Evolutionary conservation across 92 coral and sea anemone genomes (phyloP), one percentile per base, ranked within the genome.

Genomic region (Zoanthus solanderi): DNA sequence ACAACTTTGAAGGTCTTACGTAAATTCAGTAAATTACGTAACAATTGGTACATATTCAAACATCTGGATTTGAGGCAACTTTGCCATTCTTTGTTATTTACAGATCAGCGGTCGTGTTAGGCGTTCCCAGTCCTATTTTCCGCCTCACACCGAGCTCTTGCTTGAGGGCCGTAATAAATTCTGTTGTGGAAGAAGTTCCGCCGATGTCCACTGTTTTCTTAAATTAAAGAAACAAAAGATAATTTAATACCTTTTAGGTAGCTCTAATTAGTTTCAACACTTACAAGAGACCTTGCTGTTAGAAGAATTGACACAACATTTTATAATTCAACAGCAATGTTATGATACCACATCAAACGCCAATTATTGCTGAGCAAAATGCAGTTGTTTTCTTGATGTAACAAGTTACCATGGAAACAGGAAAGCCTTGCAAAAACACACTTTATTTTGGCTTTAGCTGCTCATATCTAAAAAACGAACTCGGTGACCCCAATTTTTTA

Each of bases 161-260:
- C 63, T 96, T 92, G 78, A 97, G 88, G 13, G 98, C 96, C 7
- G 92, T 89, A 37, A 95, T 90, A 75, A 96, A 95, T 17, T 97
- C 97, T 16, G 99, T 95, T 6, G 99, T 97, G 11, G 95, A 90
- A 74, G 90, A 88, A 50, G 83, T 83, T 60, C 99, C 99, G 67
- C 99, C 98, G 65, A 95, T 90, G 81, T 97, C 99, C 50, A 92
- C 85, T n/a, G 98, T 97, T 67, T 89, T 90, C 95, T 95, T 53
- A 83, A 85, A 69, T 32, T 17, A 7, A 57, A 50, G 52, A 78
- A 85, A 83, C 30, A 50, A 32, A 66, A 31, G 60, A 29, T 69
- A 82, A 68, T 8, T 44, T 0, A 18, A 46, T 34, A 5, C 52
- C 34, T 28, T 17, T 37, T 23, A 37, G 42, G 42, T 37, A 4